Evolutionary conservation across 2,113 vertebrate species (phyloP).

Genomic region (Pterocles burchelli): DNA sequence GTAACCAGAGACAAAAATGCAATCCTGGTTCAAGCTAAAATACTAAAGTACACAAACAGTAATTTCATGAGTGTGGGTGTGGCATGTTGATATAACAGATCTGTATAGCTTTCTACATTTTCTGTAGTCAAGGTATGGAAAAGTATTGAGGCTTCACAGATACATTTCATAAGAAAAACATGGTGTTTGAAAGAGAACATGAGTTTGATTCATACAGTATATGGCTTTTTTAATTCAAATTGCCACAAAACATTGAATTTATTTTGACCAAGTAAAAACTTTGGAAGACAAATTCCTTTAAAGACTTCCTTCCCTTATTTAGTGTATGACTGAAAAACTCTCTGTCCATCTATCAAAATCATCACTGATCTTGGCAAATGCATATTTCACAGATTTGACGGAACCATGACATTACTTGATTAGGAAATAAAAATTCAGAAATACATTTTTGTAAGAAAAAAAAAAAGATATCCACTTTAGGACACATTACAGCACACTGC

Average conservation of each 20-base stretch:
- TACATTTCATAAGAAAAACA: not conserved
- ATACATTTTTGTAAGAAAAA: not conserved
- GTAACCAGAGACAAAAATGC: not conserved
- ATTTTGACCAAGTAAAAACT: not conserved
- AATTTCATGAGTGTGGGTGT: not conserved
- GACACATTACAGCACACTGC: not conserved
- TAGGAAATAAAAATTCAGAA: not conserved
- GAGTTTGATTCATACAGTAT: not conserved
- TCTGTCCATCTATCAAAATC: not conserved
- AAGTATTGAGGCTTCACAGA: not conserved
- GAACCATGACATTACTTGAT: not conserved
- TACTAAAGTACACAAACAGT: fast-evolving
- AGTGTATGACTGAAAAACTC: not conserved
- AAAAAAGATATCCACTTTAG: not conserved
- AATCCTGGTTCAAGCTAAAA: not conserved
- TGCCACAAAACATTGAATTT: not conserved
- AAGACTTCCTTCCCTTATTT: not conserved
- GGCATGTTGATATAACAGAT: not conserved
- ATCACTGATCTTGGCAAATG: not conserved
- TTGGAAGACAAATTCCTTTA: not conserved
- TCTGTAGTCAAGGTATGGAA: not conserved
- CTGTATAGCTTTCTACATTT: not conserved
- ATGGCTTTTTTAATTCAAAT: not conserved
- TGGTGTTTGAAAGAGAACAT: not conserved
- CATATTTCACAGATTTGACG: not conserved